Conservation (phyloP, 1,140 invertebrate species). For the Bombus waltoni region DNA sequence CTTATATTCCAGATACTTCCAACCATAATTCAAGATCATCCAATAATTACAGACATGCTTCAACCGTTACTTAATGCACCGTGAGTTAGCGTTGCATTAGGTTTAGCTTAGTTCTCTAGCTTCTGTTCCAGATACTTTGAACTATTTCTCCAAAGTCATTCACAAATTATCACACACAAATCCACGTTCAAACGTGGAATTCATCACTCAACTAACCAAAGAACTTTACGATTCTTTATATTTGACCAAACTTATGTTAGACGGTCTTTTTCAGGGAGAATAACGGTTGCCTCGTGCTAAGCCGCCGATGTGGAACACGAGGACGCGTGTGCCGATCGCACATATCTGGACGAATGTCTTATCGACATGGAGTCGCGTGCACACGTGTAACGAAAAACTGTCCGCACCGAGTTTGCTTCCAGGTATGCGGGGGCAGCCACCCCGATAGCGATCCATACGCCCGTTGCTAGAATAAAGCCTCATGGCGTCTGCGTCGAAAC, state of each 20-base stretch:
- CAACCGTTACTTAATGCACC: not conserved
- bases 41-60: not conserved
- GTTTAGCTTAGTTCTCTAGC: too few relatives aligned
- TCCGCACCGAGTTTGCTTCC: slow-evolving; percentile 20
- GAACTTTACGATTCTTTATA: not conserved
- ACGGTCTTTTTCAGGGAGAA: not conserved
- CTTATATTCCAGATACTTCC: not conserved
- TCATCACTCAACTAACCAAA: not conserved
- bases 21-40: not conserved
- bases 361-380: slow-evolving; percentile 28
- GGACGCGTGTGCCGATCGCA: slow-evolving; percentile 24
- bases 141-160: too few relatives aligned
- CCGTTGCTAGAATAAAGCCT: slow-evolving; percentile 59
- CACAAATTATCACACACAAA: not conserved
- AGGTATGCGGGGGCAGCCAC: slow-evolving; percentile 52
- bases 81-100: too few relatives aligned
- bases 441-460: slow-evolving; percentile 71
- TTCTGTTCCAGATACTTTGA: too few relatives aligned
- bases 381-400: slow-evolving; percentile 30
- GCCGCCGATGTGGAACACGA: not conserved
- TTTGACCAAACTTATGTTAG: slow-evolving; percentile 22
- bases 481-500: slow-evolving; percentile 34
- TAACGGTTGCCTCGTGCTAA: not conserved
- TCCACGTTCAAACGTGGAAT: not conserved
- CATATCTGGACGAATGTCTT: slow-evolving; percentile 25